These are phyloP conservation scores for Drosophila mayaguana DNA, from an alignment of 2,888 invertebrate species.

Conservation along the genomic window DNA sequence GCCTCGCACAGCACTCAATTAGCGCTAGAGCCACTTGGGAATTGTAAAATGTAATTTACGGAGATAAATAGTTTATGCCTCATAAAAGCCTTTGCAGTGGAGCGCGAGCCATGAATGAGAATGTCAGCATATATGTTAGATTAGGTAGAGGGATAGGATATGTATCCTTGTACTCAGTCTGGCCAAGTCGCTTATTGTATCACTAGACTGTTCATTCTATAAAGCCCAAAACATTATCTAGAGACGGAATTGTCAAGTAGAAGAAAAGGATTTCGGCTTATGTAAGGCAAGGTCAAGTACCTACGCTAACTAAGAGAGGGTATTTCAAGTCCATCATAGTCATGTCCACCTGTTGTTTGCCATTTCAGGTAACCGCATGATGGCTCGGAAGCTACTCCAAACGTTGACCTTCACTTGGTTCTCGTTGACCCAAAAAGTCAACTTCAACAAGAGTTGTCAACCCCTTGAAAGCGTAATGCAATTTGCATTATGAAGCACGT, in stretches of 20 bases:
- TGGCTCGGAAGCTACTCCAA: conserved; percentile 12
- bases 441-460: conserved; percentile 4
- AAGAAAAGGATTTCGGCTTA: too few relatives aligned
- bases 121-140: background rate
- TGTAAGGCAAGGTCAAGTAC: background rate
- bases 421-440: conserved; percentile 17
- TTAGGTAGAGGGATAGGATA: background rate
- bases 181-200: background rate
- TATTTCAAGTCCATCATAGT: background rate
- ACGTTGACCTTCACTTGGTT: conserved; percentile 2
- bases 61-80: conserved; percentile 33
- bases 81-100: background rate
- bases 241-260: too few relatives aligned
- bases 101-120: background rate
- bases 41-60: conserved; percentile 24
- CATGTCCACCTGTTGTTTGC: background rate
- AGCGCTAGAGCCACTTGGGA: conserved; percentile 23
- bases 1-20: conserved; percentile 25
- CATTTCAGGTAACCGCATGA: conserved; percentile 5
- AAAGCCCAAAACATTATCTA: background rate
- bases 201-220: background rate
- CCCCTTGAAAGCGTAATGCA: conserved; percentile 1
- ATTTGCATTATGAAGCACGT: conserved; percentile 44
- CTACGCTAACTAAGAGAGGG: background rate
- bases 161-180: background rate